A percentile compares a stretch with the other conserved stretches of the same genome.
Evolutionary conservation across 2,113 vertebrate species (phyloP).

Genomic region (Sitta europaea): DNA sequence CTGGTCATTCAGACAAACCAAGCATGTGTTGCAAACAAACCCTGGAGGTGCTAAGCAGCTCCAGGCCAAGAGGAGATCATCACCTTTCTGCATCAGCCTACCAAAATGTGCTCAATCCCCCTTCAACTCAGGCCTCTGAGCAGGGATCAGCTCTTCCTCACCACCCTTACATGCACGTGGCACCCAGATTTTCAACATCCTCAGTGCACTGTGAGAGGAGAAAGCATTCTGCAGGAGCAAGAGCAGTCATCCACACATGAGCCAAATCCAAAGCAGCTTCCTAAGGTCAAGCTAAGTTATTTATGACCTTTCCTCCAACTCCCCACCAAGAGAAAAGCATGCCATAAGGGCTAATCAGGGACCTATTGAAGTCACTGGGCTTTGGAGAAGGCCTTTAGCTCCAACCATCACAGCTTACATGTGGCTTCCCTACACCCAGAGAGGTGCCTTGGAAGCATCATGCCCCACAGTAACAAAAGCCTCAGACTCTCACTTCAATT

Average conservation of each 20-base stretch:
- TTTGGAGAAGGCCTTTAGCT: background rate
- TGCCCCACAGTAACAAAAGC: background rate
- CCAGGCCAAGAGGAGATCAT: background rate
- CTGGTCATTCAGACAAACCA: background rate
- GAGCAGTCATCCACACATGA: background rate
- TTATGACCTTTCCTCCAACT: background rate
- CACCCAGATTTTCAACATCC: background rate
- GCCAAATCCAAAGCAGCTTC: background rate
- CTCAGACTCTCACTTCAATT: background rate
- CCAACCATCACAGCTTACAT: background rate
- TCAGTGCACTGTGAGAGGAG: rapidly evolving
- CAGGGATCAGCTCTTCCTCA: background rate
- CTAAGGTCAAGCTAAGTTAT: background rate
- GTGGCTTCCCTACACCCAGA: background rate
- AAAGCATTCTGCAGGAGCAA: background rate
- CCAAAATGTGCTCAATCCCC: background rate
- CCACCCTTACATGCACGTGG: rapidly evolving
- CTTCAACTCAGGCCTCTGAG: too few species aligned
- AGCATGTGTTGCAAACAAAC: rapidly evolving
- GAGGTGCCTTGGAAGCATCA: background rate
- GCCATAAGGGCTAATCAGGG: background rate
- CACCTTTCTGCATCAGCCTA: background rate
- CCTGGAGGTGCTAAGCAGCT: background rate
- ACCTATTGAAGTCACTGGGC: background rate
- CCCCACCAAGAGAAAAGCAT: background rate